Percentiles rank a stretch among this genome's conserved stretches.
phyloP scores from a whole-genome alignment of 2,888 invertebrate genomes.

The Erpobdella octoculata region DNA sequence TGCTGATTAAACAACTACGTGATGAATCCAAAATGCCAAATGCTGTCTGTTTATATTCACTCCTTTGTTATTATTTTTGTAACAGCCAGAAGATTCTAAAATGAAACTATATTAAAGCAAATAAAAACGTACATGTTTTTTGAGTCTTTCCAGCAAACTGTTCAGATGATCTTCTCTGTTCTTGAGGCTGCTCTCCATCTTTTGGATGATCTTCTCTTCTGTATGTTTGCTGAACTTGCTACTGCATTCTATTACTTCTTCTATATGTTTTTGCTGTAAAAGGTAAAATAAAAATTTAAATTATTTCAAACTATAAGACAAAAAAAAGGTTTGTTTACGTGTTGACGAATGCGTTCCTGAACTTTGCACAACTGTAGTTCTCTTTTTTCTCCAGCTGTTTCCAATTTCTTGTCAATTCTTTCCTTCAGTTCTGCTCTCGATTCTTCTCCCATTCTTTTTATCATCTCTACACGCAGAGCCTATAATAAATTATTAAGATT shows the following conservation, averaged over 20 bases:
- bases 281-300: not conserved
- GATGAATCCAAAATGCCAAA: no score
- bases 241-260: constrained; percentile 54
- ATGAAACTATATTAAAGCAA: no score
- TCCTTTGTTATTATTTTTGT: no score
- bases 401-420: constrained; percentile 54
- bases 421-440: constrained; percentile 64
- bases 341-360: constrained; percentile 80
- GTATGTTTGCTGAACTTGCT: constrained; percentile 72
- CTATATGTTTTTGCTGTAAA: constrained; percentile 45
- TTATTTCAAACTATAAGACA: not conserved
- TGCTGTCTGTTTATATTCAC: no score
- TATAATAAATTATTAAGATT: constrained; percentile 27
- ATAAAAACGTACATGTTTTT: constrained; percentile 77
- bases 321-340: constrained; percentile 59
- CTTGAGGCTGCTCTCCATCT: constrained; percentile 75
- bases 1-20: no score
- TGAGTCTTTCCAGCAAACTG: constrained; percentile 79
- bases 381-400: constrained; percentile 77
- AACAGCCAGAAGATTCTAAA: no score
- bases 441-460: constrained; percentile 61
- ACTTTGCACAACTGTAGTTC: constrained; percentile 84
- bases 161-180: constrained; percentile 84
- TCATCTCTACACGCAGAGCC: constrained; percentile 48
- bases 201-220: constrained; percentile 68